These are phyloP conservation scores for Melipona bicolor DNA, from an alignment of 2,888 invertebrate species.

Conservation along the genomic window DNA sequence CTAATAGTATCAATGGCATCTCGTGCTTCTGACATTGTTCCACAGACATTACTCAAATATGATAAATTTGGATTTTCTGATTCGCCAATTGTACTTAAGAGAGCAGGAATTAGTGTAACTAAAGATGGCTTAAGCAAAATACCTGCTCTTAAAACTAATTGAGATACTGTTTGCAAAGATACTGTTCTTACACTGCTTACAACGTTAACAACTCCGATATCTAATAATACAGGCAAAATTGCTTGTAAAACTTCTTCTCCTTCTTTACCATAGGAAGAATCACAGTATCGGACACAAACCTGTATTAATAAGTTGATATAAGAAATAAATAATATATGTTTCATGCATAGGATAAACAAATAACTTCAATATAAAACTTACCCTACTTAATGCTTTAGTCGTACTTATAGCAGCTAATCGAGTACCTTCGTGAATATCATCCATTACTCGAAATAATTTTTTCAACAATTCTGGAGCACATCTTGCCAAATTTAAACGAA, in stretches of 20 bases:
- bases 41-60: slow-evolving; percentile 90
- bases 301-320: slow-evolving; percentile 73
- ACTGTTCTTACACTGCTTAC: slow-evolving; percentile 92
- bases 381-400: slow-evolving; percentile 90
- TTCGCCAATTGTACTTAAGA: slow-evolving; percentile 94
- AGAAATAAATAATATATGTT: not conserved
- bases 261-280: slow-evolving; percentile 89
- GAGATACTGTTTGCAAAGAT: slow-evolving; percentile 94
- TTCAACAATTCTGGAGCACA: slow-evolving; percentile 88
- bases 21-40: slow-evolving; percentile 89
- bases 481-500: slow-evolving; percentile 82
- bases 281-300: slow-evolving; percentile 90
- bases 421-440: slow-evolving; percentile 96
- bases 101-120: slow-evolving; percentile 91
- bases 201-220: slow-evolving; percentile 91
- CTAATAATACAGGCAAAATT: slow-evolving; percentile 92
- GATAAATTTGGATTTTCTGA: slow-evolving; percentile 91
- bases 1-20: slow-evolving; percentile 92
- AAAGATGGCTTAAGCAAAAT: slow-evolving; percentile 92
- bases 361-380: slow-evolving; percentile 77
- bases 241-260: slow-evolving; percentile 90
- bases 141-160: slow-evolving; percentile 93
- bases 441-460: slow-evolving; percentile 95
- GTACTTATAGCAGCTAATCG: slow-evolving; percentile 90
- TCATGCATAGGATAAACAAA: not conserved